These are phyloP conservation scores for Oryzias dopingdopingensis DNA, from an alignment of 2,797 vertebrate species.

Conservation along the genomic window DNA sequence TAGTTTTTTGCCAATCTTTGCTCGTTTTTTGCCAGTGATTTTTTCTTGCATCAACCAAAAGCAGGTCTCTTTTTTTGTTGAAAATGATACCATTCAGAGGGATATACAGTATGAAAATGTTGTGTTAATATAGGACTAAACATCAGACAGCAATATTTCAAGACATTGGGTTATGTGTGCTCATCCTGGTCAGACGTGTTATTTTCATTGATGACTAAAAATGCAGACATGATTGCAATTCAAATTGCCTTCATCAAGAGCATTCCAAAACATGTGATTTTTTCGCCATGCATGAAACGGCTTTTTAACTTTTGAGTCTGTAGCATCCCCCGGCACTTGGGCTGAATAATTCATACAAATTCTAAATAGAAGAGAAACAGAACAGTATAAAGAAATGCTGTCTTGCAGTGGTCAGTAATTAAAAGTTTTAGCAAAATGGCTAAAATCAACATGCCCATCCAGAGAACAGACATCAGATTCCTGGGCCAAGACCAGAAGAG, in stretches of 20 bases:
- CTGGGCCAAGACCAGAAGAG: too few species aligned
- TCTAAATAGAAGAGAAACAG: constrained; percentile 22
- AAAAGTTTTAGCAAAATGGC: too few species aligned
- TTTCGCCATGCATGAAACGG: constrained; percentile 18
- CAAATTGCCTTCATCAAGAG: constrained; percentile 17
- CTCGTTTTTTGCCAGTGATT: too few species aligned
- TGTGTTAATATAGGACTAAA: not conserved
- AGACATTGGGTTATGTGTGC: not conserved
- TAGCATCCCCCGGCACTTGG: constrained; percentile 21
- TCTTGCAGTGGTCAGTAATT: too few species aligned
- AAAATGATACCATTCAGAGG: too few species aligned
- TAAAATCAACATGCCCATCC: too few species aligned
- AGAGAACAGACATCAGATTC: too few species aligned
- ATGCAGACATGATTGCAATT: constrained; percentile 14
- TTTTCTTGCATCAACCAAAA: too few species aligned
- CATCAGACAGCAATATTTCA: not conserved
- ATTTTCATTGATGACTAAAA: constrained; percentile 8
- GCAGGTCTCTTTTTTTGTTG: not conserved
- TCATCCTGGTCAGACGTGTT: constrained; percentile 1
- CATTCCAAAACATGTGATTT: constrained; percentile 7
- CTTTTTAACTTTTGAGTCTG: constrained; percentile 17
- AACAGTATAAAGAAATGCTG: too few species aligned
- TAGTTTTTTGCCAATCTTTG: too few species aligned
- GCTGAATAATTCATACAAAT: constrained; percentile 31
- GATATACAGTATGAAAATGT: too few species aligned